Base-by-base conservation (phyloP, 2,888 invertebrate species). In the Zygogramma bicolorata region DNA sequence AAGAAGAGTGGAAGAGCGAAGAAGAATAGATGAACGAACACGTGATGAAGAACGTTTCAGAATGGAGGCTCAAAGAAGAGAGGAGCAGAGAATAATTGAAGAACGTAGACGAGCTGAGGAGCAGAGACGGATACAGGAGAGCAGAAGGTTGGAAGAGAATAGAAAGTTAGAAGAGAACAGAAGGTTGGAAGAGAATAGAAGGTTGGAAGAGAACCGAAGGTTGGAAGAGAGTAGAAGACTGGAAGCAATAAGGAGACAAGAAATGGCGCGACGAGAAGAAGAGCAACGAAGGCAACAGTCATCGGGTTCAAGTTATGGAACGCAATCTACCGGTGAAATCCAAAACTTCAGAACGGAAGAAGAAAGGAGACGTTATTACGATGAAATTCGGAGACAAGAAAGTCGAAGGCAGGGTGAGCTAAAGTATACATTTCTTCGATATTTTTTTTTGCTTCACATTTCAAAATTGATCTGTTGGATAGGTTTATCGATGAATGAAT, bases 281-380 rank as follows among this genome's bases (percentile, higher is more conserved):
- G 71, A 71, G 57, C 65, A 46, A n/a, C 53, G 61, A 10, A 40
- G 40, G 15, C 31, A 38, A n/a, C 29, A 27, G 27, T 31, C 73
- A 75, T 49, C 67, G 68, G 25, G 61, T 31, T 15, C 65, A 13
- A 61, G 57, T 70, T 18, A 70, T 71, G 67, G 40, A 60, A 25
- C 61, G 68, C 20, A 46, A 1, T 18, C 65, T 27, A 76, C 5
- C 3, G 42, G n/a, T 7, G 15, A 34, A 34, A 46, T 40, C 10
- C 61, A 53, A 13, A 34, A 34, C 2, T 61, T 57, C 46, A 57
- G 69, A 58, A 49, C 65, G 5, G 72, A 75, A 60, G 71, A 75
- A 38, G 66, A 70, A 15, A 65, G 66, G n/a, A 72, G 74, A 20
- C 59, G 70, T 8, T 74, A 74, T 62, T 70, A 72, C 20, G 76